Evolutionary conservation across 1,140 invertebrate genomes (phyloP).

Genomic region (Akabosia matsudoensis): DNA sequence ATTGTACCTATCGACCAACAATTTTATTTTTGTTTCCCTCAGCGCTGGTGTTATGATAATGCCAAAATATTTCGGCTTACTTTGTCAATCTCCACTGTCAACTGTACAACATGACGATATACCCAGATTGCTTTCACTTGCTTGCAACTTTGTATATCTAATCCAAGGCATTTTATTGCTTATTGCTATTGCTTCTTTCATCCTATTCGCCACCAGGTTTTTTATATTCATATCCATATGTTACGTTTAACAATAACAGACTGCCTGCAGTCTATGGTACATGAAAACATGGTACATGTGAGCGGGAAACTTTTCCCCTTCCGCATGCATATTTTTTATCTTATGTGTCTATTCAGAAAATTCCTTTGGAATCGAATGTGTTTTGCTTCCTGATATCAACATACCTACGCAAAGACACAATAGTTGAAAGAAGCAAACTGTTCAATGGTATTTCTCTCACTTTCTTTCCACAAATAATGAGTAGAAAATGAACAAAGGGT

Average conservation of each 20-base stretch:
- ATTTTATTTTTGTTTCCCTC: background rate
- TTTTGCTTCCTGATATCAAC: background rate
- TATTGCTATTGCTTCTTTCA: no score
- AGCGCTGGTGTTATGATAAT: background rate
- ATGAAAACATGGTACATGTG: background rate
- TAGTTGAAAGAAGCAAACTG: background rate
- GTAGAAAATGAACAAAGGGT: background rate
- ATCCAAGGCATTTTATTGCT: no score
- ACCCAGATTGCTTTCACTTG: no score
- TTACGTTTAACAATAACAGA: background rate
- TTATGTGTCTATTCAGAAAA: background rate
- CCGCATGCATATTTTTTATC: background rate
- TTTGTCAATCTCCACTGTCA: no score
- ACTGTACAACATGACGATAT: no score
- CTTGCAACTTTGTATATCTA: no score
- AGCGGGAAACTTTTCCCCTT: background rate
- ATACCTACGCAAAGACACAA: no score
- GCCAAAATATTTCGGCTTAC: background rate
- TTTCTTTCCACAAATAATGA: background rate
- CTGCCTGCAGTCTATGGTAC: no score
- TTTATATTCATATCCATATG: no score
- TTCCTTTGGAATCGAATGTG: background rate
- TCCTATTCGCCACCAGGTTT: no score
- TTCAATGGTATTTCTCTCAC: slow-evolving; percentile 3
- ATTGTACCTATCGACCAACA: slow-evolving; percentile 2